Evolutionary conservation across 2,888 invertebrate genomes (phyloP), one percentile per base, ranked within the genome.

Genomic region (Orthonevra nobilis): DNA sequence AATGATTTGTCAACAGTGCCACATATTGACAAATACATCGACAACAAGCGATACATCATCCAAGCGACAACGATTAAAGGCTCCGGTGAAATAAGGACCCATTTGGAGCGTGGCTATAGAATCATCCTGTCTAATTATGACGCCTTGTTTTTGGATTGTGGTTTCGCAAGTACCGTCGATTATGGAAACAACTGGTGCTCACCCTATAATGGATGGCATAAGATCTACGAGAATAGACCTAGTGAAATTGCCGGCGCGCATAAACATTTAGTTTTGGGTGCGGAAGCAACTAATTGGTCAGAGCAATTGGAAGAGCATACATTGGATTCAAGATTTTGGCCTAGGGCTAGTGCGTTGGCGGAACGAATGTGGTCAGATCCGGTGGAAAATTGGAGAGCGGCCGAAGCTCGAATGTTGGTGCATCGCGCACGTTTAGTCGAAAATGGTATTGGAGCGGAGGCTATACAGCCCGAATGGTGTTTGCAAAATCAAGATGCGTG

Each of bases 131-230:
- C 94, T 2, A 95, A 95, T 86, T 94, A 94, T 84, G 95, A 96
- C 84, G 94, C 94, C 0, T 89, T 94, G 7, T 95, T 95, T 86
- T 90, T 96, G 0, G 95, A 95, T 86, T 95, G 95, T 84, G 95
- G 95, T 1, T 94, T 92, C 84, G 92, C 92, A 3, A 92, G 93
- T 1, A 95, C 95, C 95, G 92, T 95, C 1, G 92, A 92, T 1
- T 90, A 90, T 74, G 91, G 91, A 89, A 93, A 93, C 84, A 95
- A 95, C 85, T 96, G 95, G 95, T 96, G 95, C 85, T 91, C 94
- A 0, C 95, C 95, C 0, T 96, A 95, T 88, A 95, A 93, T 83
- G 93, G 94, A 0, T 96, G 96, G 96, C 94, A 95, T 86, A 92
- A 91, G 83, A 91, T 95, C 0, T 96, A 95, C 83, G 92, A 92